Conservation (phyloP, 1,140 invertebrate genomes). For the Eulimnadia texana region DNA sequence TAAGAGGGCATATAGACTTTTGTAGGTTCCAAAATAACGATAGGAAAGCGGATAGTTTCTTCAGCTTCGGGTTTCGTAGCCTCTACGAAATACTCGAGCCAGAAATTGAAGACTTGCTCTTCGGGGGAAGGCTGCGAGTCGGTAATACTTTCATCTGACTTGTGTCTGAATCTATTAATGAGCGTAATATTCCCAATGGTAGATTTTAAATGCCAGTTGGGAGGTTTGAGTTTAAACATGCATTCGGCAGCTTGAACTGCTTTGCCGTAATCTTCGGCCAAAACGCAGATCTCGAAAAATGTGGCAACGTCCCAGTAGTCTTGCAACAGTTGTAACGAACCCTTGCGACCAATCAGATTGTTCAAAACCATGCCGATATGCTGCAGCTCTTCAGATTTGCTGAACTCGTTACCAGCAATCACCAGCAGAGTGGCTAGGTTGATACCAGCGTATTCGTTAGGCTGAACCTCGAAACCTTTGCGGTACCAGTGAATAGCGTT, state of each 20-base stretch:
- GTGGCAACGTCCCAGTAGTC: slow-evolving; percentile 99
- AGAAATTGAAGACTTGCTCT: slow-evolving; percentile 85
- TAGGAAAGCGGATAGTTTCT: slow-evolving; percentile 75
- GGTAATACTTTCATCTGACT: slow-evolving; percentile 38
- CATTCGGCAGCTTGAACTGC: slow-evolving; percentile 94
- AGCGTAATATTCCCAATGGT: slow-evolving; percentile 95
- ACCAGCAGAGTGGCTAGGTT: slow-evolving; percentile 95
- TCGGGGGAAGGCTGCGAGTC: slow-evolving; percentile 51
- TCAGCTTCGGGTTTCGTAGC: slow-evolving; percentile 64
- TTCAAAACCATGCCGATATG: slow-evolving; percentile 86
- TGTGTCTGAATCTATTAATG: slow-evolving; percentile 83
- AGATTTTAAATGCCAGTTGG: slow-evolving; percentile 96
- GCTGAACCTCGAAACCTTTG: slow-evolving; percentile 93
- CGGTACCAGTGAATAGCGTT: slow-evolving; percentile 96
- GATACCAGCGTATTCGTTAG: slow-evolving; percentile 99
- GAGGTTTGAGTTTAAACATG: slow-evolving; percentile 98
- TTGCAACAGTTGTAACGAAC: slow-evolving; percentile 74
- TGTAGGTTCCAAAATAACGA: slow-evolving; percentile 63
- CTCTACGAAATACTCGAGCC: slow-evolving; percentile 97
- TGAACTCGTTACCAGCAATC: slow-evolving; percentile 93
- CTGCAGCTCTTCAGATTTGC: slow-evolving; percentile 75
- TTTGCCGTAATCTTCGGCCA: slow-evolving; percentile 93
- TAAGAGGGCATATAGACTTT: slow-evolving; percentile 89
- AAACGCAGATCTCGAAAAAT: slow-evolving; percentile 96
- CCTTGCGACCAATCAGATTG: slow-evolving; percentile 95